Evolutionary conservation across 2,797 vertebrate genomes (phyloP).

Genomic region (Pteronotus mesoamericanus): DNA sequence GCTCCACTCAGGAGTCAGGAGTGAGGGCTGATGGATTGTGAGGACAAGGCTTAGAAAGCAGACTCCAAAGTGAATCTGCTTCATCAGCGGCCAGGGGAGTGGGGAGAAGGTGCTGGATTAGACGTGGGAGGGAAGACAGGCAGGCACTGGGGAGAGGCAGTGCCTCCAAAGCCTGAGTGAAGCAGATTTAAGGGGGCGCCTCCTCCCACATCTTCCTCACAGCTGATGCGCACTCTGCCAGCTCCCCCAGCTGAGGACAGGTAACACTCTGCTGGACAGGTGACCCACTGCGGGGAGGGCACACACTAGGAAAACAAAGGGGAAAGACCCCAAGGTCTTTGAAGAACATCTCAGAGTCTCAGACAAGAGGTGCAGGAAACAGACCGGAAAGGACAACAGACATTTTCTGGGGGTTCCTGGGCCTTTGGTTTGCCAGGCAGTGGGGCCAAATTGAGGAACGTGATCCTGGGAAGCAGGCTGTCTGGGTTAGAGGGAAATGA

Average conservation of each 20-base stretch:
- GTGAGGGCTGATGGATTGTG: neutral
- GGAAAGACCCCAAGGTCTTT: neutral
- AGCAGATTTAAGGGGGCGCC: neutral
- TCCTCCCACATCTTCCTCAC: neutral
- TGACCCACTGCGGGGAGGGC: neutral
- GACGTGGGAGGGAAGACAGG: neutral
- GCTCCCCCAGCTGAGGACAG: neutral
- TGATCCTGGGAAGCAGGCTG: neutral
- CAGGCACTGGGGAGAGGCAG: too few species aligned
- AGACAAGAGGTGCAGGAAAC: neutral
- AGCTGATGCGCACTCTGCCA: rapidly evolving
- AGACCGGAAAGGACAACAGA: neutral
- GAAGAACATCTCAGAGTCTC: neutral
- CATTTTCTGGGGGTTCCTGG: neutral
- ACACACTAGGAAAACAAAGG: neutral
- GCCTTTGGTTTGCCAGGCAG: too few species aligned
- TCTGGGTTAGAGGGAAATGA: neutral
- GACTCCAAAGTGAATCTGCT: neutral
- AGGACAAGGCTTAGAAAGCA: neutral
- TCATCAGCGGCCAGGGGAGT: neutral
- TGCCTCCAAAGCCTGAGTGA: rapidly evolving
- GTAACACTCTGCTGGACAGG: rapidly evolving
- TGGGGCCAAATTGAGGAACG: neutral
- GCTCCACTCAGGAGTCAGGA: neutral
- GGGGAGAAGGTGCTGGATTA: neutral